A percentile compares a stretch with the other conserved stretches of the same genome.
phyloP scores from a whole-genome alignment of 2,888 invertebrate species.

The Latrodectus elegans region DNA sequence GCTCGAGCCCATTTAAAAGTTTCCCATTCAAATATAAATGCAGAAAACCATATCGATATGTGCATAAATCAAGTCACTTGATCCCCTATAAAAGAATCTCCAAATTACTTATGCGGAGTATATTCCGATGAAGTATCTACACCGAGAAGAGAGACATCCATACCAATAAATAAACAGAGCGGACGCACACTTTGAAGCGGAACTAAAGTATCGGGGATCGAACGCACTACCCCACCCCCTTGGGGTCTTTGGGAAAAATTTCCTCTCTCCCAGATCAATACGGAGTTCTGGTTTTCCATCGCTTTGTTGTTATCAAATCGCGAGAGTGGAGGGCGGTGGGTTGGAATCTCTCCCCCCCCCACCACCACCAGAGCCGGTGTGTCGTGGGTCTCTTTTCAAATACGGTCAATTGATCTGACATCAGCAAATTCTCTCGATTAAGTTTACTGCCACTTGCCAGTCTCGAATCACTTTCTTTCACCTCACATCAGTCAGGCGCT shows the following conservation, averaged over 20 bases:
- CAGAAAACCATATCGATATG: too few species aligned
- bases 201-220: not conserved
- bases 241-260: not conserved
- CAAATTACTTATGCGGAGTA: not conserved
- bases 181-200: not conserved
- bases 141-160: not conserved
- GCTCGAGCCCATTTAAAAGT: too few species aligned
- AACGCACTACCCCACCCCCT: not conserved
- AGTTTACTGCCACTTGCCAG: constrained; percentile 34
- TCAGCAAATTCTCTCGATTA: constrained; percentile 32
- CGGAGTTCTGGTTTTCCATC: not conserved
- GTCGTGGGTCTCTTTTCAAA: constrained; percentile 8
- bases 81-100: not conserved
- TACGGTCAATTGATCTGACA: constrained; percentile 51
- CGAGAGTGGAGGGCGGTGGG: not conserved
- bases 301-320: constrained; percentile 5
- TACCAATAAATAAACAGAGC: not conserved
- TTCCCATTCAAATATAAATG: too few species aligned
- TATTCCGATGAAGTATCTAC: not conserved
- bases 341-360: not conserved
- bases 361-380: not conserved
- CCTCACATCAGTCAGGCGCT: not conserved
- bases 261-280: not conserved
- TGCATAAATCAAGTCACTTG: too few species aligned
- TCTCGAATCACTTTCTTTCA: not conserved